Evolutionary conservation across 2,888 invertebrate genomes (phyloP).

Genomic region (Brenthis ino): DNA sequence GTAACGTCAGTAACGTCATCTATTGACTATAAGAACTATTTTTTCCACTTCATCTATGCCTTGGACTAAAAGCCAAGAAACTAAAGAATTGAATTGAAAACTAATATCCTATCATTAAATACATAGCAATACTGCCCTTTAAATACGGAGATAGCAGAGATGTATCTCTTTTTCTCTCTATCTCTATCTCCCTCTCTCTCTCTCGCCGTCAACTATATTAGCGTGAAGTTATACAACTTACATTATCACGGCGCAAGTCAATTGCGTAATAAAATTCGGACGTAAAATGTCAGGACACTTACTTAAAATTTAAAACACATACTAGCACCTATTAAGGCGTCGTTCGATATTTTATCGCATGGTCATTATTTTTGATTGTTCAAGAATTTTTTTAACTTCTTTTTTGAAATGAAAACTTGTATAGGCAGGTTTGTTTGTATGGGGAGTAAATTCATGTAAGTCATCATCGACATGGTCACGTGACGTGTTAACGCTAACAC

Average conservation of each 20-base stretch:
- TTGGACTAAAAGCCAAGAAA: too few relatives aligned
- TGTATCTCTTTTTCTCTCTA: too few relatives aligned
- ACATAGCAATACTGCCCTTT: too few relatives aligned
- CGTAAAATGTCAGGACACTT: slow-evolving; percentile 10
- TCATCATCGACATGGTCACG: too few relatives aligned
- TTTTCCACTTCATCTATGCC: too few relatives aligned
- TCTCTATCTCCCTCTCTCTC: background rate
- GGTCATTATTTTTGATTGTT: background rate
- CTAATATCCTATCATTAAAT: too few relatives aligned
- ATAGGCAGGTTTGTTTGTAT: background rate
- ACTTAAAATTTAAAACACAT: background rate
- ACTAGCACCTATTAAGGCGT: background rate
- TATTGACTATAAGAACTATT: too few relatives aligned
- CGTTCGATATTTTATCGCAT: slow-evolving; percentile 11
- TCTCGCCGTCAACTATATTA: background rate
- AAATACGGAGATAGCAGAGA: too few relatives aligned
- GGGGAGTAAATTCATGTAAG: too few relatives aligned
- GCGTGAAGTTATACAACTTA: background rate
- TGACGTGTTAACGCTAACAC: too few relatives aligned
- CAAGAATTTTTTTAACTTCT: background rate
- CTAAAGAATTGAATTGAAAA: too few relatives aligned
- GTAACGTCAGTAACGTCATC: too few relatives aligned
- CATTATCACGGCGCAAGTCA: background rate
- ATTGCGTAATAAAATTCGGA: slow-evolving; percentile 13
- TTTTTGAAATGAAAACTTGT: background rate